phyloP scores from a whole-genome alignment of 1,140 invertebrate species.

The Spodoptera litura region DNA sequence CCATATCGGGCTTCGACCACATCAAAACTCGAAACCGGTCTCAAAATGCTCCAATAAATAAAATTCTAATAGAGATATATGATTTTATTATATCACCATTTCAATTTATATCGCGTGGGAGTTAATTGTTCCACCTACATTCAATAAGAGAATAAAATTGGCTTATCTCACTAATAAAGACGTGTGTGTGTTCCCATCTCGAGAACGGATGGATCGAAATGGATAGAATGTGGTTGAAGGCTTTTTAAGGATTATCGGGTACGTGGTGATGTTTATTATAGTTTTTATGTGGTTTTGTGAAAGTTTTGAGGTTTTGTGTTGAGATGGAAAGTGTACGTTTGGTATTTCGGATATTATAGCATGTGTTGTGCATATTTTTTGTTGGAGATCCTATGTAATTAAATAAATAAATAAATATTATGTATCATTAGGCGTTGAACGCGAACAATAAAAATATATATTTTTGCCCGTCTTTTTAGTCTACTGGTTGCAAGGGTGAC shows the following conservation, averaged over 20 bases:
- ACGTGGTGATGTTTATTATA: background rate
- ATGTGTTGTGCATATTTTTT: too few relatives aligned
- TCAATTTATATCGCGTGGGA: slow-evolving; percentile 32
- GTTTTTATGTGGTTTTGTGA: background rate
- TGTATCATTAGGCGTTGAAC: too few relatives aligned
- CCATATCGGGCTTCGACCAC: background rate
- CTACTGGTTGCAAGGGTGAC: too few relatives aligned
- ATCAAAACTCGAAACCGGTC: background rate
- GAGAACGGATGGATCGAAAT: slow-evolving; percentile 15
- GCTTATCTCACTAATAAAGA: slow-evolving; percentile 41
- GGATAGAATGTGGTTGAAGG: background rate
- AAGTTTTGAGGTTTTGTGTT: too few relatives aligned
- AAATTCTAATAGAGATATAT: slow-evolving; percentile 28
- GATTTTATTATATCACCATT: slow-evolving; percentile 39
- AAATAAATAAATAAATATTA: too few relatives aligned
- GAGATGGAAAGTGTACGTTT: too few relatives aligned
- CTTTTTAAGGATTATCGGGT: background rate
- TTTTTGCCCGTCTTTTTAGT: too few relatives aligned
- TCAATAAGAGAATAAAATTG: slow-evolving; percentile 35
- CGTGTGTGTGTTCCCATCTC: slow-evolving; percentile 6
- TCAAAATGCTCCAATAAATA: background rate
- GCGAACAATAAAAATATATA: too few relatives aligned
- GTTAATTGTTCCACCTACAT: slow-evolving; percentile 30
- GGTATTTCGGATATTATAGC: too few relatives aligned
- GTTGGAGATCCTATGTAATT: too few relatives aligned